Conservation (phyloP, 2,797 vertebrate species). For the Propithecus perrieri region DNA sequence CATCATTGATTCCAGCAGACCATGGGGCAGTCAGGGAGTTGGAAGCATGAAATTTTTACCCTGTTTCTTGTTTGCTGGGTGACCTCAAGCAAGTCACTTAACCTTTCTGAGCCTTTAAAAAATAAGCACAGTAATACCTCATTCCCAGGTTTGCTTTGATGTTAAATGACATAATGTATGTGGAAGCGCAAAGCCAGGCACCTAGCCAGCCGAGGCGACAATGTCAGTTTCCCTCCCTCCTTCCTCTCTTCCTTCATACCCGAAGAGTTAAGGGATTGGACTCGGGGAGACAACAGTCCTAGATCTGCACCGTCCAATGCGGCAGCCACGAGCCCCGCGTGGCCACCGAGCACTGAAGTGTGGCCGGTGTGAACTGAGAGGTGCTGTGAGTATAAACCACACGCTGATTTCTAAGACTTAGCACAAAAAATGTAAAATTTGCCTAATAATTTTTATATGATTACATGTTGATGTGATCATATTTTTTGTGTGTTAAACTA, state of each 20-base stretch:
- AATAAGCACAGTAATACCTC: no score
- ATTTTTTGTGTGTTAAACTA: neutral
- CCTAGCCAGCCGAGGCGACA: neutral
- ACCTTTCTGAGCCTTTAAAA: neutral
- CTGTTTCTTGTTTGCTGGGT: neutral
- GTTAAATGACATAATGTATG: neutral
- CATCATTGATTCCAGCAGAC: neutral
- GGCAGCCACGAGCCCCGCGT: neutral
- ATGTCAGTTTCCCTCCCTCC: neutral
- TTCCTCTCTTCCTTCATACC: no score
- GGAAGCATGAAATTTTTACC: neutral
- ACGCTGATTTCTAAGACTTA: neutral
- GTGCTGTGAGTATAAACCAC: neutral
- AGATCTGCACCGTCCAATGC: rapidly evolving
- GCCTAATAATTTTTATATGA: neutral
- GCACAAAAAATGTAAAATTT: neutral
- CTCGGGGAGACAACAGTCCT: neutral
- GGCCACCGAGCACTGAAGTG: neutral
- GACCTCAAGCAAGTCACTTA: neutral
- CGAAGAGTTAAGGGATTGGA: neutral
- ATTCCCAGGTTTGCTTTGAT: neutral
- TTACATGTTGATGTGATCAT: neutral
- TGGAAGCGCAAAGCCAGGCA: neutral
- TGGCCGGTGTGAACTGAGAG: neutral
- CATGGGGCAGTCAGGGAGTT: neutral